phyloP scores from a whole-genome alignment of 2,113 vertebrate species.

The Channa maculata region DNA sequence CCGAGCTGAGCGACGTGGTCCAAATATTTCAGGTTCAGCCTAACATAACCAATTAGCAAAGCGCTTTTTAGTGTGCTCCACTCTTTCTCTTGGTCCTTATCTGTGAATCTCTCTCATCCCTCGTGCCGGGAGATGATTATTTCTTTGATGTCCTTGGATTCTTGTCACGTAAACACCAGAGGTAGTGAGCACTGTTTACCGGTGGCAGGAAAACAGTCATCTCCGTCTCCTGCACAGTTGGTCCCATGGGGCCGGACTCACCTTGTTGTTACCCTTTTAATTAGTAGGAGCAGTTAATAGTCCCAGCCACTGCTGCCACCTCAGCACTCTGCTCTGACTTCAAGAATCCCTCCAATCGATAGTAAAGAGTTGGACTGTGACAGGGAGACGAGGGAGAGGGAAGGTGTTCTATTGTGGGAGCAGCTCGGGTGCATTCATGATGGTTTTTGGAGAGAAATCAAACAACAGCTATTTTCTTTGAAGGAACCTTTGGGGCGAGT shows the following conservation, averaged over 20 bases:
- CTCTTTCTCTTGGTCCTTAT: conserved; percentile 27
- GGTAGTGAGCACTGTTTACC: conserved; percentile 62
- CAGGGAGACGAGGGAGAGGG: not conserved
- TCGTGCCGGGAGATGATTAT: conserved; percentile 59
- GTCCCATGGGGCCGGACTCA: conserved; percentile 72
- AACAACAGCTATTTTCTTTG: conserved; percentile 43
- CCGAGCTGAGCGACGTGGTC: conserved; percentile 54
- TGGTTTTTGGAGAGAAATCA: conserved; percentile 41
- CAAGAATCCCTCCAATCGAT: conserved; percentile 75
- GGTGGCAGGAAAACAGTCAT: conserved; percentile 45
- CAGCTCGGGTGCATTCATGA: conserved; percentile 25
- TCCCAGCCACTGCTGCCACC: conserved; percentile 64
- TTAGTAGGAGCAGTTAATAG: conserved; percentile 82
- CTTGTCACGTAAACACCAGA: conserved; percentile 60
- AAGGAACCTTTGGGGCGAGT: conserved; percentile 21
- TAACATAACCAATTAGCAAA: conserved; percentile 63
- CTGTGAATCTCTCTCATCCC: conserved; percentile 49
- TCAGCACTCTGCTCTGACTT: conserved; percentile 77
- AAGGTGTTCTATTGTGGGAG: conserved; percentile 7
- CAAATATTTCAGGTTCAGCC: conserved; percentile 58
- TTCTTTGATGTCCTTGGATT: conserved; percentile 67
- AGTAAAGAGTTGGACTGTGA: conserved; percentile 43
- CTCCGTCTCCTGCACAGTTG: conserved; percentile 41
- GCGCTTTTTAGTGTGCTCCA: conserved; percentile 38
- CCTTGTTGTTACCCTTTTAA: conserved; percentile 86